Base-by-base conservation (phyloP, 2,888 invertebrate species). In the Polyommatus icarus region DNA sequence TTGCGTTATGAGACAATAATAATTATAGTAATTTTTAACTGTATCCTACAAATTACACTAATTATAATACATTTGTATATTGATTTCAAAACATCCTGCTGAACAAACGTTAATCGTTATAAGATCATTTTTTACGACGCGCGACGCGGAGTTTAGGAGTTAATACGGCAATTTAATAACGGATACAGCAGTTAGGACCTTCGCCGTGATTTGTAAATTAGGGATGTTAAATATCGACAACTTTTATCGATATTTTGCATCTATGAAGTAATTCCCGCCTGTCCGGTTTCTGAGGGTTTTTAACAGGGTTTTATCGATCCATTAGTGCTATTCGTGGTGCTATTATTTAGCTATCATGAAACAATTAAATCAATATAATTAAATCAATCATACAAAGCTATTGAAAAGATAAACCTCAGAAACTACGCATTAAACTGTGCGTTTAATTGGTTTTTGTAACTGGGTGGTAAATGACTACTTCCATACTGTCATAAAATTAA, bases 91-190 rank as follows among this genome's bases (percentile, higher is more conserved):
- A 72, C 36, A 72, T 40, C 40, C 72, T 72, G 36, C 36, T 72
- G 71, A 61, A 61, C 24, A 61, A 61, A 4, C 61, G 24, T 61
- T 61, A 61, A 61, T 61, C 12, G 61, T 61, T 61, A 61, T 24
- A 24, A 24, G 24, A 61, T 61, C 12, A 61, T 24, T 61, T 24
- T 61, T 12, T 61, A 67, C 7, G 10, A 71, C 71, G 72, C 57
- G 72, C 7, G 10, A 71, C 71, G 72, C 57, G 72, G 50, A 15
- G 72, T 59, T 59, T 24, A 18, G n/a, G 24, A 59, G 72, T 57
- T 78, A 76, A 78, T 57, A 71, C 32, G 78, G 76, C 61, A 50
- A 71, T 78, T 73, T 73, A 57, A 73, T 73, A 79, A 78, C 78
- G 77, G 78, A 79, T 73, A 73, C 36, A 57, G 36, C 59, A 36